Percentiles rank a stretch among this genome's conserved stretches.
These are phyloP conservation scores for Aselliscus stoliczkanus DNA, from an alignment of 2,797 vertebrate species.

Conservation along the genomic window DNA sequence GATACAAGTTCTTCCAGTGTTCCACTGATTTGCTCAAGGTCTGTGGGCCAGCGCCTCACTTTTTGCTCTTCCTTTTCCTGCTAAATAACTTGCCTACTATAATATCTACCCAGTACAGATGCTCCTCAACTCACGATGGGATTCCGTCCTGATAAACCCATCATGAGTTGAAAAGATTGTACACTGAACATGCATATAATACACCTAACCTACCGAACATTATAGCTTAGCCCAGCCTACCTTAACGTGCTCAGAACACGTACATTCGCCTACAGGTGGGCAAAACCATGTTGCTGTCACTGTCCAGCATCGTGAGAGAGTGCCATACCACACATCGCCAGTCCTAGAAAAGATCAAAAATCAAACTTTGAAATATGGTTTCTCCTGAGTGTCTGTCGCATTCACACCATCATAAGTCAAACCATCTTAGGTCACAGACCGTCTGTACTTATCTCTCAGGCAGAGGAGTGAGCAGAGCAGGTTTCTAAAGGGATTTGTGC, in stretches of 20 bases:
- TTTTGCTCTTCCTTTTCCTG: background rate
- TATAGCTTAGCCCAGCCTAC: background rate
- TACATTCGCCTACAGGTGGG: background rate
- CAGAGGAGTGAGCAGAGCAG: background rate
- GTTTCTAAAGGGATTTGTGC: background rate
- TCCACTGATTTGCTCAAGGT: background rate
- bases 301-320: background rate
- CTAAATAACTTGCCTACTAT: background rate
- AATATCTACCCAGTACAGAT: background rate
- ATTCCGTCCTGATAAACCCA: background rate
- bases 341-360: background rate
- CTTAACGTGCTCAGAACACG: background rate
- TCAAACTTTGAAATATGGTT: background rate
- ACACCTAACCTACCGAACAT: background rate
- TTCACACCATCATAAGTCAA: background rate
- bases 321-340: background rate
- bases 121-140: background rate
- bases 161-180: background rate
- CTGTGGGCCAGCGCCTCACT: background rate
- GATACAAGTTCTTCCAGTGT: accelerated
- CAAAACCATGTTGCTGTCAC: background rate
- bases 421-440: background rate
- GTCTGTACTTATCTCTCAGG: background rate
- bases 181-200: background rate
- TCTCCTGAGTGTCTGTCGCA: background rate